Percentiles rank a stretch among this genome's conserved stretches.
phyloP scores from a whole-genome alignment of 1,140 invertebrate genomes.

The Drosophila punjabiensis region DNA sequence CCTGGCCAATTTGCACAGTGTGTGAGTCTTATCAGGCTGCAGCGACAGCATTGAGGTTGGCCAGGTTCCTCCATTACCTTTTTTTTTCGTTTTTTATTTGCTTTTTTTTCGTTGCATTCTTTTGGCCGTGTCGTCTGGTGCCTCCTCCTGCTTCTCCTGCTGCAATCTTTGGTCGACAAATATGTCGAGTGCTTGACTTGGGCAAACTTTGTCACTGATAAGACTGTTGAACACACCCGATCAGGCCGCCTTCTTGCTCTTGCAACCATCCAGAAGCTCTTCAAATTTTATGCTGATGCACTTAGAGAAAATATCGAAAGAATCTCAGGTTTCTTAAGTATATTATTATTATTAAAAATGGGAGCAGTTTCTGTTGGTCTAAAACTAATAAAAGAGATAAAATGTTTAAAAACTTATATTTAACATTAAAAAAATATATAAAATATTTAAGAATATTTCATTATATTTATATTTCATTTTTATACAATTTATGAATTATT shows the following conservation, averaged over 20 bases:
- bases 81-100: slow-evolving; percentile 32
- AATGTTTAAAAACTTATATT: not conserved
- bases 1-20: slow-evolving; percentile 48
- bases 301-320: not conserved
- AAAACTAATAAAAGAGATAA: not conserved
- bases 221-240: slow-evolving; percentile 30
- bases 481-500: not conserved
- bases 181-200: slow-evolving; percentile 61
- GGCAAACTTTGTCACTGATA: slow-evolving; percentile 80
- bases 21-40: slow-evolving; percentile 47
- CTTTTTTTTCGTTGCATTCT: slow-evolving; percentile 22
- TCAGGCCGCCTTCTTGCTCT: slow-evolving; percentile 30
- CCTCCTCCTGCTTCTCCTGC: slow-evolving; percentile 19
- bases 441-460: not conserved
- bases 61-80: slow-evolving; percentile 45
- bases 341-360: not conserved
- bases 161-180: slow-evolving; percentile 50
- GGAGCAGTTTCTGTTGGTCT: fast-evolving
- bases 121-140: slow-evolving; percentile 19
- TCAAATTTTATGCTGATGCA: slow-evolving; percentile 52
- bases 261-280: slow-evolving; percentile 23
- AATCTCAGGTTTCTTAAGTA: not conserved
- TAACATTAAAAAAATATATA: not conserved
- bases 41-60: slow-evolving; percentile 51
- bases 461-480: not conserved